A percentile compares a stretch with the other conserved stretches of the same genome.
Evolutionary conservation across 2,888 invertebrate genomes (phyloP).

Genomic region (Toxonevra muliebris): DNA sequence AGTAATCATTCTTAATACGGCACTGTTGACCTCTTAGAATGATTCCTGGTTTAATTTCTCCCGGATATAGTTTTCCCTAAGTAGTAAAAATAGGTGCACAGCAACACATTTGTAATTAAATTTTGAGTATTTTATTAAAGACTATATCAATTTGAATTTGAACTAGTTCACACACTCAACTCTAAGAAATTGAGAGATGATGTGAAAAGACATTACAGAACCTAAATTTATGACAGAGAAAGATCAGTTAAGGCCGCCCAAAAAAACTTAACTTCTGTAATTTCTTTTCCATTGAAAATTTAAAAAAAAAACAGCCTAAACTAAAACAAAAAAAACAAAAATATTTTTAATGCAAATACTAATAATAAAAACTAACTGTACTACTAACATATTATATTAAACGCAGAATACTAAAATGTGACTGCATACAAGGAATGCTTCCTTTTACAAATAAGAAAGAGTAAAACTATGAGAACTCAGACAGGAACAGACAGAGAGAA

Average conservation of each 20-base stretch:
- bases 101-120: not conserved
- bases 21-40: too few relatives aligned
- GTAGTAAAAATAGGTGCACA: too few relatives aligned
- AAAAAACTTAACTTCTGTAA: constrained; percentile 39
- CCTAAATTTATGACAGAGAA: constrained; percentile 28
- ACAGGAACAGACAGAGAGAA: not conserved
- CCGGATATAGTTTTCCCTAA: too few relatives aligned
- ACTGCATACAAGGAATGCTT: too few relatives aligned
- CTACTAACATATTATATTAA: not conserved
- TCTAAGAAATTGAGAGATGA: not conserved
- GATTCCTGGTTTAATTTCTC: too few relatives aligned
- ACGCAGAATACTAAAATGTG: constrained; percentile 5
- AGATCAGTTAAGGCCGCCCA: not conserved
- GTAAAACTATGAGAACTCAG: not conserved
- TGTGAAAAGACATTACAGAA: constrained; percentile 40
- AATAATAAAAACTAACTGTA: not conserved
- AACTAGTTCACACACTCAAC: not conserved
- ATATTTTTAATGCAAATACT: constrained; percentile 15
- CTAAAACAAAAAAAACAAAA: constrained; percentile 5
- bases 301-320: not conserved
- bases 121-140: not conserved
- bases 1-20: too few relatives aligned
- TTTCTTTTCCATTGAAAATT: constrained; percentile 29
- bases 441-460: not conserved
- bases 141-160: not conserved